These are phyloP conservation scores for Rousettus madagascariensis DNA, from an alignment of 2,797 vertebrate genomes.

Conservation along the genomic window DNA sequence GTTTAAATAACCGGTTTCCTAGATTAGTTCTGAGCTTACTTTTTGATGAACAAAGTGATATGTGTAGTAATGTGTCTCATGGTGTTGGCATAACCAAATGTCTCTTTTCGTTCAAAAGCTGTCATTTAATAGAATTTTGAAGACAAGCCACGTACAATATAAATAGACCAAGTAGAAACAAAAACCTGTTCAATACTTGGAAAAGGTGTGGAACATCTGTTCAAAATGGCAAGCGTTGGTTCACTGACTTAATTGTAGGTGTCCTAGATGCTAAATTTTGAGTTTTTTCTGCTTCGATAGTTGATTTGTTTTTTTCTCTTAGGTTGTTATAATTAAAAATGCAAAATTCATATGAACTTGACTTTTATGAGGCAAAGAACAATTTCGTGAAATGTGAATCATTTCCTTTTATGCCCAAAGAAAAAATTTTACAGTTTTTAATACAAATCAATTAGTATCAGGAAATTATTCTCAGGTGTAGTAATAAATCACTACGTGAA, in stretches of 20 bases:
- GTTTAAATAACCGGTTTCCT: not conserved
- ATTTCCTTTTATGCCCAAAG: conserved; percentile 28
- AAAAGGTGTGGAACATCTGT: conserved; percentile 65
- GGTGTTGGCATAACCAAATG: not conserved
- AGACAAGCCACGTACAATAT: conserved; percentile 24
- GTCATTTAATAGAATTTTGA: conserved; percentile 58
- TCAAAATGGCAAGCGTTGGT: conserved; percentile 43
- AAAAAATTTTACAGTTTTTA: conserved; percentile 1
- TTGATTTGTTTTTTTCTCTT: not conserved
- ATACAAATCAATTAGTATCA: conserved; percentile 47
- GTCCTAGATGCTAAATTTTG: conserved; percentile 21
- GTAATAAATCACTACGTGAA: conserved; percentile 43
- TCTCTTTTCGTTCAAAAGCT: conserved; percentile 32
- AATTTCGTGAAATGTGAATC: not conserved
- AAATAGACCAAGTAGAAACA: conserved; percentile 65
- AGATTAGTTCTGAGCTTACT: not conserved
- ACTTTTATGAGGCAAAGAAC: not conserved
- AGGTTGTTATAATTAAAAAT: conserved; percentile 39
- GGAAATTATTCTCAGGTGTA: conserved; percentile 37
- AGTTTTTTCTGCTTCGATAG: not conserved
- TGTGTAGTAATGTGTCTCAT: not conserved
- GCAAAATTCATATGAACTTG: conserved; percentile 46
- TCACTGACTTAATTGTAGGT: conserved; percentile 37
- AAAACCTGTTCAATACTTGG: conserved; percentile 51
- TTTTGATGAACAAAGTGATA: not conserved